Percentiles rank a stretch among this genome's conserved stretches.
phyloP scores from a whole-genome alignment of 2,797 vertebrate genomes.

The Peromyscus nudipes region DNA sequence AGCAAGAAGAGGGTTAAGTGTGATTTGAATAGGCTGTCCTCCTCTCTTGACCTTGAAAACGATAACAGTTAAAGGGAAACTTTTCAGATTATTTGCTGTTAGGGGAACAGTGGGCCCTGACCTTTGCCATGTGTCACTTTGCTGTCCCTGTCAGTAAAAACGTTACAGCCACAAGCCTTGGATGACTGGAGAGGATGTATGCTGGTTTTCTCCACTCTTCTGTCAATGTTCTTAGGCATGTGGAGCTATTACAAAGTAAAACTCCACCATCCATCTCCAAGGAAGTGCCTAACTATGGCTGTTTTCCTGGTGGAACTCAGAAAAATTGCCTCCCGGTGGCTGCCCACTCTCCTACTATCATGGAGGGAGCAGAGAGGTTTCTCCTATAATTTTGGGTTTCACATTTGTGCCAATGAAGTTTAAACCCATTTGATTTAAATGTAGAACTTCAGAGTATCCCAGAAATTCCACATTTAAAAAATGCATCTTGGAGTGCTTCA shows the following conservation, averaged over 20 bases:
- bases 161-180: neutral
- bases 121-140: neutral
- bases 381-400: conserved; percentile 88
- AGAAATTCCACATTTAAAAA: conserved; percentile 86
- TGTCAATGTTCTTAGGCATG: neutral
- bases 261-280: no score
- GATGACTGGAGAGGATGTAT: neutral
- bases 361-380: conserved; percentile 87
- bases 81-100: neutral
- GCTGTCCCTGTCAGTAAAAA: neutral
- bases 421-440: conserved; percentile 90
- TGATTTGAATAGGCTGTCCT: neutral
- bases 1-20: neutral
- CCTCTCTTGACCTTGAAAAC: neutral
- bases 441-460: conserved; percentile 89
- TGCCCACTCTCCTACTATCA: conserved; percentile 86
- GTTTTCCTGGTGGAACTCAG: neutral
- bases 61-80: neutral
- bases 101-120: neutral
- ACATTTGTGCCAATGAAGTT: conserved; percentile 88
- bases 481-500: conserved; percentile 87
- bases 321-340: conserved; percentile 84
- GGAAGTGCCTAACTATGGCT: neutral
- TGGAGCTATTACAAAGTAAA: neutral
- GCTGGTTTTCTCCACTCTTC: neutral